Evolutionary conservation across 2,797 vertebrate genomes (phyloP).

Genomic region (Cercopithecus neglectus): DNA sequence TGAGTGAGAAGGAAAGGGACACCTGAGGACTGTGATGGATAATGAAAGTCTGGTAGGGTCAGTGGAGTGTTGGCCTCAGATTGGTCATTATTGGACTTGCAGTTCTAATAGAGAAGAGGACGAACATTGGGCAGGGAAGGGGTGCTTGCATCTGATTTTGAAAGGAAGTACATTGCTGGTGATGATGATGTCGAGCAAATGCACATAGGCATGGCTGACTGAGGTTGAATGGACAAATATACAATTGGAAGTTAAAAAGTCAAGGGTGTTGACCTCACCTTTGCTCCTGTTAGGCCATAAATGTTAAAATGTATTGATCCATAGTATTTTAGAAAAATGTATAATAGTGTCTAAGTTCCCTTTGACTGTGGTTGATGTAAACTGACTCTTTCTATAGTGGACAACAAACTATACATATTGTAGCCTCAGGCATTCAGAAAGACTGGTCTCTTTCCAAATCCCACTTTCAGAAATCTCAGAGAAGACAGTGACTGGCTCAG

Average conservation of each 20-base stretch:
- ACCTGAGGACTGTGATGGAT: not conserved
- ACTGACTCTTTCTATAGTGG: not conserved
- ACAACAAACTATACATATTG: not conserved
- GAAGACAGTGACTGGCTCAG: not conserved
- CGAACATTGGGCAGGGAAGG: not conserved
- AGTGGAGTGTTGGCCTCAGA: not conserved
- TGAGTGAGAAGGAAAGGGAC: not conserved
- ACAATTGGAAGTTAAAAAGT: not conserved
- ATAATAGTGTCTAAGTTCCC: not conserved
- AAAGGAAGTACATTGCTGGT: not conserved
- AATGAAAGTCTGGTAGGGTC: not conserved
- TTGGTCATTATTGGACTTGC: not conserved
- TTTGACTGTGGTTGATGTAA: slow-evolving; percentile 1
- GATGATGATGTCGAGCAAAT: not conserved
- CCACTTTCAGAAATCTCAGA: not conserved
- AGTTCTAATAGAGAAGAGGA: not conserved
- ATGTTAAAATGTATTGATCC: not conserved
- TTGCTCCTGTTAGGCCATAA: not conserved
- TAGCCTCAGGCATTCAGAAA: not conserved
- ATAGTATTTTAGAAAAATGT: not conserved
- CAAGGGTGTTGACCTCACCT: not conserved
- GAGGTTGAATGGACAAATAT: not conserved
- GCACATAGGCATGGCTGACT: not conserved
- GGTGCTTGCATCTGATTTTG: not conserved
- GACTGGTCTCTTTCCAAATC: not conserved